phyloP scores from a whole-genome alignment of 2,113 vertebrate species.

The Salvelinus fontinalis region DNA sequence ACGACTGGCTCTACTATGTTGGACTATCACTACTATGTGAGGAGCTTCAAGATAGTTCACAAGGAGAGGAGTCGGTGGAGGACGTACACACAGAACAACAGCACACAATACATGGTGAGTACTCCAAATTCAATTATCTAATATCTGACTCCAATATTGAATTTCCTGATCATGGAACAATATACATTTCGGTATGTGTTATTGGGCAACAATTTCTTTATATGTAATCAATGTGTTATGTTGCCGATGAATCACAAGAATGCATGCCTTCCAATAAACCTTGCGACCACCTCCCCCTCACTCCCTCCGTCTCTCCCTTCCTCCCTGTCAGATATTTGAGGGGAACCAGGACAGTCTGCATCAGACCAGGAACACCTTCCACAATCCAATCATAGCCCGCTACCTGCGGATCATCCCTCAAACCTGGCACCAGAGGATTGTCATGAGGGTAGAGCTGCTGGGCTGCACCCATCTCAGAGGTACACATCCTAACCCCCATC shows the following conservation, averaged over 20 bases:
- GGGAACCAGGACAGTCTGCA: slow-evolving; percentile 77
- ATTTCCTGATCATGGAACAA: neutral
- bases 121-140: neutral
- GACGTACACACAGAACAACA: slow-evolving; percentile 74
- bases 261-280: neutral
- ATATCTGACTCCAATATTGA: neutral
- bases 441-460: slow-evolving; percentile 77
- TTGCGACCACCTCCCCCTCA: neutral
- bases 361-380: slow-evolving; percentile 77
- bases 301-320: neutral
- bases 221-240: no score
- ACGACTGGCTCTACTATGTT: slow-evolving; percentile 69
- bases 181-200: neutral
- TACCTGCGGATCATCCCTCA: slow-evolving; percentile 77
- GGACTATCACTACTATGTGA: slow-evolving; percentile 77
- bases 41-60: slow-evolving; percentile 79
- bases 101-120: slow-evolving; percentile 46
- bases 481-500: slow-evolving; percentile 47
- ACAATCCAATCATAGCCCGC: slow-evolving; percentile 78
- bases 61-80: slow-evolving; percentile 80
- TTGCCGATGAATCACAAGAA: neutral
- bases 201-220: neutral
- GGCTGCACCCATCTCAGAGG: slow-evolving; percentile 75
- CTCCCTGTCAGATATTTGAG: slow-evolving; percentile 74
- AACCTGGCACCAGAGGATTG: slow-evolving; percentile 76